phyloP scores from a whole-genome alignment of 2,888 invertebrate genomes.

The Crepidodera aurea region DNA sequence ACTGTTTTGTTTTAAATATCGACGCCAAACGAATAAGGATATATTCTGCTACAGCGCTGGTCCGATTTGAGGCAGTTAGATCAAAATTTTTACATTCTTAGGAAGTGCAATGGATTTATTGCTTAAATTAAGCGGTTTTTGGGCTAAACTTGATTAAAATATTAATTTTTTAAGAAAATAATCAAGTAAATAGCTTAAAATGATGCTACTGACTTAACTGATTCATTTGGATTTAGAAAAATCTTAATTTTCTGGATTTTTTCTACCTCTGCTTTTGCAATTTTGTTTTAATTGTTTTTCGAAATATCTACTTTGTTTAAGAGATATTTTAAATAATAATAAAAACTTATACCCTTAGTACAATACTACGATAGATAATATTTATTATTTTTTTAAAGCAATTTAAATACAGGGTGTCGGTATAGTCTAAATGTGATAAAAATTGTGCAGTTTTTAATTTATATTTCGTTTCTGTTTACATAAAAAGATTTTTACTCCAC shows the following conservation, averaged over 20 bases:
- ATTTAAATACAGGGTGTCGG: neutral
- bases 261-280: neutral
- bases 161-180: too few species aligned
- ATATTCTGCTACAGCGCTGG: too few species aligned
- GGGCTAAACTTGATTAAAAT: too few species aligned
- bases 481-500: neutral
- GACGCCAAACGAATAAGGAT: too few species aligned
- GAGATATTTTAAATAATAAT: too few species aligned
- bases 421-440: neutral
- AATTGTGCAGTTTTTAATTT: neutral
- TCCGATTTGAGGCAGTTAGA: neutral
- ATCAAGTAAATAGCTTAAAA: too few species aligned
- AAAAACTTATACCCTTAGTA: neutral
- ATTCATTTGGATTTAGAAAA: neutral
- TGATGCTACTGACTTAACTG: too few species aligned
- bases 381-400: too few species aligned
- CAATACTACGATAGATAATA: neutral
- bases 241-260: neutral
- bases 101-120: slow-evolving; percentile 18
- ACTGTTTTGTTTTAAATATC: slow-evolving; percentile 17
- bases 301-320: too few species aligned
- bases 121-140: slow-evolving; percentile 13
- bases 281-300: too few species aligned
- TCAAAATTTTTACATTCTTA: neutral
- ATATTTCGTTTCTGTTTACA: too few species aligned